Base-by-base conservation (phyloP, 2,113 vertebrate genomes). In the Pelusios castaneus region DNA sequence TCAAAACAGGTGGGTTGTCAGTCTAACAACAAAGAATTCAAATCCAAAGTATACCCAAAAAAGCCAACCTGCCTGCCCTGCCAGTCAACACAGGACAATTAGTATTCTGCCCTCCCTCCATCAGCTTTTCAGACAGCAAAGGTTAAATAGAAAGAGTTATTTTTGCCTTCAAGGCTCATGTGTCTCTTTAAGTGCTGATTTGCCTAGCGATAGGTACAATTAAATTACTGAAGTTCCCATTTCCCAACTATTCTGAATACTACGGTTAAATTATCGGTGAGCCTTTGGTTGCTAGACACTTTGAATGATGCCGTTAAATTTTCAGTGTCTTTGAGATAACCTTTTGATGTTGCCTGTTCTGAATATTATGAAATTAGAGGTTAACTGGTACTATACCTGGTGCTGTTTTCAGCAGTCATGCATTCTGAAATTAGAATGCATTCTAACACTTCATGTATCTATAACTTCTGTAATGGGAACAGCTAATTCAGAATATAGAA, bases 91-190 rank as follows among this genome's bases (percentile, higher is more conserved):
- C 41, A 5, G 27, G 82, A 88, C 78, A 88, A 95, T 97, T 96
- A 96, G 89, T 89, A 97, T 96, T 96, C 92, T 96, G 11, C 11
- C 85, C 63, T 85, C 73, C 81, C 95, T 93, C 91, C 76, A 93
- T 86, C 91, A 94, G 14, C 82, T 87, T 84, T 96, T 97, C 84
- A 93, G 82, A 94, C 77, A 94, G 54, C 70, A 95, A 92, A 94
- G 52, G 92, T 91, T 97, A 94, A 97, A 96, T 10, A 75, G 43
- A 91, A 89, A 97, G 82, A 56, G 24, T 89, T 96, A 97, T 87
- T 94, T 96, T 54, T 3, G 73, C 75, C 82, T 95, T 93, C 43
- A 51, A 95, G 91, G 54, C 78, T 90, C 49, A 70, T 94, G 41
- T 84, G 84, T 88, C 85, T 27, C 55, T 25, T 76, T 88, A 19